phyloP scores from a whole-genome alignment of 2,113 vertebrate species.

The cattle (Bos taurus) region ARS-UCD2.0 NC_037357.1:134192001-134192500 shows the following conservation, averaged over 20 bases:
- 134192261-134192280: not conserved
- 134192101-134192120: not conserved
- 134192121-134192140: not conserved
- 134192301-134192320: accelerated
- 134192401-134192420: not conserved
- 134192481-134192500: accelerated
- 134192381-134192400: not conserved
- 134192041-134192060: not conserved
- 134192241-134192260: accelerated
- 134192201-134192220: not conserved
- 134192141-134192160: not conserved
- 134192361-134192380: not conserved
- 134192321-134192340: accelerated
- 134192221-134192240: not conserved
- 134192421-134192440: accelerated
- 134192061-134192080: not conserved
- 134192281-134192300: accelerated
- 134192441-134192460: accelerated
- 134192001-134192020: accelerated
- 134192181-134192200: no score
- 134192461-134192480: no score
- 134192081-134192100: not conserved
- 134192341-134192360: not conserved
- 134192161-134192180: not conserved
- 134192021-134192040: not conserved